Evolutionary conservation across 2,113 vertebrate genomes (phyloP).

Genomic region (Lampris incognitus): DNA sequence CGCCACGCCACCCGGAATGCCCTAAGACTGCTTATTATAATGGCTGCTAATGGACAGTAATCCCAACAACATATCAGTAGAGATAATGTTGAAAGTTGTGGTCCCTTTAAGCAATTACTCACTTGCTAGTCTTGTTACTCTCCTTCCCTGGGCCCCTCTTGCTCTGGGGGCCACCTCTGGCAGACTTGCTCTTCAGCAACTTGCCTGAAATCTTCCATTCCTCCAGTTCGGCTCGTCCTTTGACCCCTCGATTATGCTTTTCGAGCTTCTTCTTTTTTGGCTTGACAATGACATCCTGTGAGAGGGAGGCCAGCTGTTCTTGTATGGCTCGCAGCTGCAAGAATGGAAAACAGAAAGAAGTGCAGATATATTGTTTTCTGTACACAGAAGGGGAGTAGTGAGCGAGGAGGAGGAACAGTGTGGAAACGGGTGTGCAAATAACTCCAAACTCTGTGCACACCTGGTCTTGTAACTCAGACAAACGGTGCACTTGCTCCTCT

Average conservation of each 20-base stretch:
- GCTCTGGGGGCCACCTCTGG: constrained; percentile 66
- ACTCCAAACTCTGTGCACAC: constrained; percentile 84
- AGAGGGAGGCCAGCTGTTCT: constrained; percentile 93
- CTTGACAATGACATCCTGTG: constrained; percentile 93
- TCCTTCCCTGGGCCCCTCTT: constrained; percentile 73
- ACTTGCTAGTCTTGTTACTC: constrained; percentile 85
- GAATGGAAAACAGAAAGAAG: neutral
- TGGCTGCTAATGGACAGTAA: no score
- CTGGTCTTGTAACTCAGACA: constrained; percentile 95
- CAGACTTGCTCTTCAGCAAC: constrained; percentile 79
- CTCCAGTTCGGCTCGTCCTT: constrained; percentile 75
- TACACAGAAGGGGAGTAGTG: no score
- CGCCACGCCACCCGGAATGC: no score
- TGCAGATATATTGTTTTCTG: no score
- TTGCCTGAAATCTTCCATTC: constrained; percentile 77
- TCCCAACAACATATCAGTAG: no score
- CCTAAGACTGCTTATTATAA: no score
- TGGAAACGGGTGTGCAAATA: no score
- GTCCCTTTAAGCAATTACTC: constrained; percentile 48
- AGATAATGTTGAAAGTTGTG: no score
- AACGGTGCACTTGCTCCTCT: constrained; percentile 91
- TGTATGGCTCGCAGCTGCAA: constrained; percentile 90
- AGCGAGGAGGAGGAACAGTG: no score
- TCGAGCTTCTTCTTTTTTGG: constrained; percentile 91
- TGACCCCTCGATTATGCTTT: constrained; percentile 80